phyloP scores from a whole-genome alignment of 2,888 invertebrate species.

The Imbricaverruca yamaguchii region DNA sequence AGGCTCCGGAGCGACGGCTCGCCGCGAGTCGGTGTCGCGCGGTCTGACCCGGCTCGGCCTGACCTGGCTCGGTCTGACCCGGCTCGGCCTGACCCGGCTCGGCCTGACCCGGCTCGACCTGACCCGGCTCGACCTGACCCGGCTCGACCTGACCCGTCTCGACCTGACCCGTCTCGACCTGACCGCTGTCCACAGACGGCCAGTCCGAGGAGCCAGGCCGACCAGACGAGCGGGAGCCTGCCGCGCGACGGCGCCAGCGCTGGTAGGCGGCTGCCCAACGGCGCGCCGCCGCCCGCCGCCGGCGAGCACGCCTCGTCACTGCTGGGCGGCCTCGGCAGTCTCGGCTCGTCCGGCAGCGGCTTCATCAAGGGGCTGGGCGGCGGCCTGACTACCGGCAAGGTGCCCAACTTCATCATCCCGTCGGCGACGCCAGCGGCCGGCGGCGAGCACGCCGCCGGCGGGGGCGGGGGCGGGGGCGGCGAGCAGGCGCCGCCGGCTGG shows the following conservation, averaged over 20 bases:
- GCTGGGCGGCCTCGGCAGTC: constrained; percentile 1
- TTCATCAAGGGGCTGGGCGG: constrained; percentile 15
- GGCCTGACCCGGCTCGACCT: too few relatives aligned
- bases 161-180: too few relatives aligned
- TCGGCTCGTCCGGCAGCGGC: background rate
- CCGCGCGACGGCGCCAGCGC: constrained; percentile 2
- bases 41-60: too few relatives aligned
- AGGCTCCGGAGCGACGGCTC: too few relatives aligned
- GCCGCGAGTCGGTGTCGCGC: too few relatives aligned
- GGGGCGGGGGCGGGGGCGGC: background rate
- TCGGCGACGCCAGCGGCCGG: constrained; percentile 44
- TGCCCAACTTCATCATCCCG: constrained; percentile 28
- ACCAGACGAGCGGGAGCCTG: background rate
- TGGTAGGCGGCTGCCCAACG: constrained; percentile 12
- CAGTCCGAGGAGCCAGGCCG: background rate
- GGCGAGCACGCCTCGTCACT: background rate
- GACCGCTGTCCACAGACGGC: background rate
- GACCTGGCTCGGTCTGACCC: too few relatives aligned
- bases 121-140: too few relatives aligned
- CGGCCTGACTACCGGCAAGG: background rate
- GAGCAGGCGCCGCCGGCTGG: constrained; percentile 32
- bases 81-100: too few relatives aligned
- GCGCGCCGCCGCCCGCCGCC: constrained; percentile 4
- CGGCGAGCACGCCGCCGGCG: constrained; percentile 42
- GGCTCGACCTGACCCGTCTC: too few relatives aligned